Base-by-base conservation (phyloP, 1,140 invertebrate genomes). In the Diprion similis region DNA sequence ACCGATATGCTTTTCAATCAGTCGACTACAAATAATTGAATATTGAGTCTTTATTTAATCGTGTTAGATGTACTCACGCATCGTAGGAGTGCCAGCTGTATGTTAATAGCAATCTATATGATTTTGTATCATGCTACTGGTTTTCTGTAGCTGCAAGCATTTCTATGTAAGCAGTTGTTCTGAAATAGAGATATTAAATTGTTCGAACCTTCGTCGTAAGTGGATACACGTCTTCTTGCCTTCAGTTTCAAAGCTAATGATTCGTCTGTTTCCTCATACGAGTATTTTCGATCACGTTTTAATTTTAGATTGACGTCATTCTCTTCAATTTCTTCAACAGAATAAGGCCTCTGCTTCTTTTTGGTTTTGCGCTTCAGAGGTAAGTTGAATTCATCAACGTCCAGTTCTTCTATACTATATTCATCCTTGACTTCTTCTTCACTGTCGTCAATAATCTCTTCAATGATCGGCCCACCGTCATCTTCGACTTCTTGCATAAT, bases 401-500 rank as follows among this genome's bases (percentile, higher is more conserved):
- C 89, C 71, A 93, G 89, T 67, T 91, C 90, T 51, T 87, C 81
- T 18, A 87, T 80, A 48, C 82, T 87, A 48, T 87, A 88, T 24
- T 94, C 92, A 79, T 90, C 91, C 76, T 91, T 91, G 67, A 86
- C 86, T 80, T 91, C 89, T 78, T 92, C 90, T 67, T 91, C 89
- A 10, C 88, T 89, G 77, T 92, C 91, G 78, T 91, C 90, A 64
- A 91, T 89, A 66, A 94, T 91, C 85, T 94, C 92, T 89, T 94
- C 93, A 65, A 93, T 89, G 68, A 92, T 85, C 68, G 92, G 91
- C 19, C 90, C 89, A 74, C 91, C 89, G 71, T 90, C 90, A 77
- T 92, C 90, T 75, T 94, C 92, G 75, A 91, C 88, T 85, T 94
- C 92, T 86, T 93, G 88, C 72, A 91, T 90, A 73, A 95, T 92